phyloP scores from a whole-genome alignment of 2,113 vertebrate species.

The Psittacula cyanocephala region DNA sequence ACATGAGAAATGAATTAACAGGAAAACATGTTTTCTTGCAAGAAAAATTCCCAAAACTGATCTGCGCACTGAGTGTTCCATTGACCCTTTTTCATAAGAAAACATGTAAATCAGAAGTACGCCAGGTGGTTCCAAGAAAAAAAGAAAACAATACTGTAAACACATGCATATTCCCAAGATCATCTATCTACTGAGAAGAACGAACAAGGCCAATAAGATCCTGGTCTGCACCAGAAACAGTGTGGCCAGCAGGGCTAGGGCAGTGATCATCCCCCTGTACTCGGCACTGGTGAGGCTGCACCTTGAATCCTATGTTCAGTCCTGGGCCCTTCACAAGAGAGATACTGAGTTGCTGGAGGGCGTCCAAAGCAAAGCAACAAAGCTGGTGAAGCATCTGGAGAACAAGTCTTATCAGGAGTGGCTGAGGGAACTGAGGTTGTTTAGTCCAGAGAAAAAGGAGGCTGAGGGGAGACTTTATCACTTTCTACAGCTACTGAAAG shows the following conservation, averaged over 20 bases:
- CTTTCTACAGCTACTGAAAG: neutral
- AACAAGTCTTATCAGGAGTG: fast-evolving
- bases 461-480: neutral
- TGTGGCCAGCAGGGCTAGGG: neutral
- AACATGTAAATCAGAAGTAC: neutral
- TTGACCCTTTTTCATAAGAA: neutral
- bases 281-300: neutral
- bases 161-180: neutral
- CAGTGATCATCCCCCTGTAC: neutral
- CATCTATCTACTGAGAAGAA: neutral
- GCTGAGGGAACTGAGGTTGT: neutral
- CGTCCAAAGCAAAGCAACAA: fast-evolving
- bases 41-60: neutral
- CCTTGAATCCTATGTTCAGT: fast-evolving
- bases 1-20: neutral
- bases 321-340: neutral
- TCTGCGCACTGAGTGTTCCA: neutral
- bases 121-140: neutral
- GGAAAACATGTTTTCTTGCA: neutral
- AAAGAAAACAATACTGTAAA: neutral
- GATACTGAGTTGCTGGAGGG: fast-evolving
- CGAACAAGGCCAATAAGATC: neutral
- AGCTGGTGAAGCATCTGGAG: neutral
- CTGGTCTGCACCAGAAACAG: neutral
- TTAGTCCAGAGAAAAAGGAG: neutral